Evolutionary conservation across 2,888 invertebrate genomes (phyloP), one percentile per base, ranked within the genome.

Genomic region (Lymantria dispar): DNA sequence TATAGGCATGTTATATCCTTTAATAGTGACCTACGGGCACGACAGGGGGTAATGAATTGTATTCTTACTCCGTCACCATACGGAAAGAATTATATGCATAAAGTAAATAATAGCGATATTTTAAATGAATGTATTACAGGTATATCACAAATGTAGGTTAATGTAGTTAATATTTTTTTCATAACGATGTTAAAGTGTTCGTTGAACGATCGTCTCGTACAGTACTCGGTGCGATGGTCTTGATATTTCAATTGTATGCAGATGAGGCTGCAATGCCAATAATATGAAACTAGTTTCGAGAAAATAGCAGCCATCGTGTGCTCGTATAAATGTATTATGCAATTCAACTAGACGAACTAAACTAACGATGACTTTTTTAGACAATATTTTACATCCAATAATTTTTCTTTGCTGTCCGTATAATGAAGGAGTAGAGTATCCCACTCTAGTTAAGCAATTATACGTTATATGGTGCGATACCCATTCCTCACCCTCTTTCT

Each of bases 361-460:
- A 62, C 62, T 67, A 47, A 59, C 62, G 64, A 63, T 61, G 55
- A 55, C 58, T 64, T 69, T 72, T 68, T 67, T 56, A 64, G 63
- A 62, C 80, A 78, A 81, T 80, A 73, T 64, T 22, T 22, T 22
- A n/a, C n/a, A n/a, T n/a, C n/a, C n/a, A n/a, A n/a, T n/a, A n/a
- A n/a, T n/a, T n/a, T n/a, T n/a, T n/a, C n/a, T n/a, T n/a, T n/a
- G n/a, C n/a, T n/a, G n/a, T n/a, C n/a, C n/a, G n/a, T n/a, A n/a
- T n/a, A n/a, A n/a, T n/a, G n/a, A n/a, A n/a, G n/a, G n/a, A n/a
- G n/a, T n/a, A n/a, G n/a, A n/a, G n/a, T n/a, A n/a, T n/a, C n/a
- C n/a, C n/a, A n/a, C n/a, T n/a, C n/a, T n/a, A n/a, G n/a, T n/a
- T n/a, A n/a, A n/a, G n/a, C n/a, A n/a, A n/a, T n/a, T n/a, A n/a